These are phyloP conservation scores for Pseudobourletiella spinata DNA, from an alignment of 1,140 invertebrate species.

Conservation along the genomic window DNA sequence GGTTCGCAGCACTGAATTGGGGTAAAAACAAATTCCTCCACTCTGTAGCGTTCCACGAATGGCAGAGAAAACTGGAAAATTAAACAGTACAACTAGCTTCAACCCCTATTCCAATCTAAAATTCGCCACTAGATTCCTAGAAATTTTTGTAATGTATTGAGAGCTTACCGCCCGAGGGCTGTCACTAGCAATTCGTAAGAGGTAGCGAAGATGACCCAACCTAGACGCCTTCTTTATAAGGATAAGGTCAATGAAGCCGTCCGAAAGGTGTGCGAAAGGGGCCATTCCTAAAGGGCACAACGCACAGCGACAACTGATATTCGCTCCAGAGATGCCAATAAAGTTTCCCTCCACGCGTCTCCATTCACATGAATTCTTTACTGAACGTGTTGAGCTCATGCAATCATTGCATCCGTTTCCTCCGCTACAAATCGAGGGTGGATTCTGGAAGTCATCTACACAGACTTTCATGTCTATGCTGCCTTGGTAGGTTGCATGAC, in stretches of 20 bases:
- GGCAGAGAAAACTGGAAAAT: slow-evolving; percentile 57
- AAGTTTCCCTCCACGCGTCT: slow-evolving; percentile 33
- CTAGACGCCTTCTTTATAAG: slow-evolving; percentile 63
- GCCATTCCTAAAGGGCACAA: slow-evolving; percentile 54
- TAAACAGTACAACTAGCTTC: slow-evolving; percentile 19
- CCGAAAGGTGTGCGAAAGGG: slow-evolving; percentile 68
- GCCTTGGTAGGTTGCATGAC: slow-evolving; percentile 38
- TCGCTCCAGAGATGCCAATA: slow-evolving; percentile 31
- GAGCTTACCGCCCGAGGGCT: slow-evolving; percentile 36
- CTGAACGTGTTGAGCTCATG: slow-evolving; percentile 6
- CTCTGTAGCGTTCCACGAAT: slow-evolving; percentile 67
- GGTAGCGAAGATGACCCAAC: slow-evolving; percentile 61
- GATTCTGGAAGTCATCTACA: slow-evolving; percentile 18
- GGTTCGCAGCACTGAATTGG: slow-evolving; percentile 41
- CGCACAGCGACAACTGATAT: slow-evolving; percentile 24
- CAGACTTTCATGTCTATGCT: slow-evolving; percentile 31
- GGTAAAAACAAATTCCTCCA: slow-evolving; percentile 62
- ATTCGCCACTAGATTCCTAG: too few species aligned
- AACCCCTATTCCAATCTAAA: not conserved
- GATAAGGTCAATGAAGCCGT: slow-evolving; percentile 70
- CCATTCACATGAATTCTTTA: slow-evolving; percentile 33
- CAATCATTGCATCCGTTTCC: slow-evolving; percentile 34
- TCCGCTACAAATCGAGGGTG: slow-evolving; percentile 24
- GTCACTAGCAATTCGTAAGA: slow-evolving; percentile 43
- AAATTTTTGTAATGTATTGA: too few species aligned